Percentiles rank a stretch among this genome's conserved stretches.
Evolutionary conservation across 2,888 invertebrate genomes (phyloP).

Genomic region (Phalangium opilio): DNA sequence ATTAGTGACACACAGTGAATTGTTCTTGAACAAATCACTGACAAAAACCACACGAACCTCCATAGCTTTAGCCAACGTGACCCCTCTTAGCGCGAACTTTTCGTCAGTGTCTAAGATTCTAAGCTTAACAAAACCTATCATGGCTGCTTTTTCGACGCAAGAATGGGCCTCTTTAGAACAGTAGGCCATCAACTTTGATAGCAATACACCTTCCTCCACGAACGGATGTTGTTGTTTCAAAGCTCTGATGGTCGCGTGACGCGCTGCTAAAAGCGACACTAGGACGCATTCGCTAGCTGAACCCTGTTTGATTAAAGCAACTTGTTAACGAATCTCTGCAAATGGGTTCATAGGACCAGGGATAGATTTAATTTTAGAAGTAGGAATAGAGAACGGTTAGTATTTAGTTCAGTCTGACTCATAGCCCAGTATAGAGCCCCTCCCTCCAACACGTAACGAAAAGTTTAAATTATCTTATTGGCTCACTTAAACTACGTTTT

Average conservation of each 20-base stretch:
- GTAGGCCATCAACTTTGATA: conserved; percentile 78
- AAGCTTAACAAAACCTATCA: conserved; percentile 82
- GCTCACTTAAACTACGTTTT: too few species aligned
- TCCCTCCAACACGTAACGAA: too few species aligned
- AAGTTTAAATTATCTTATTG: too few species aligned
- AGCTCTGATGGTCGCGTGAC: conserved; percentile 52
- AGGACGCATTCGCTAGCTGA: conserved; percentile 91
- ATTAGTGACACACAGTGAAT: too few species aligned
- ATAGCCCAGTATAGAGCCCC: too few species aligned
- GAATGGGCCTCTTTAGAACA: conserved; percentile 54
- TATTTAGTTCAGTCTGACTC: too few species aligned
- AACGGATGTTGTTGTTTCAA: conserved; percentile 67
- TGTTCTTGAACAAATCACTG: too few species aligned
- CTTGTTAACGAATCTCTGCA: too few species aligned
- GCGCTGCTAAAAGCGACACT: conserved; percentile 36
- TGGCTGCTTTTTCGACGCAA: conserved; percentile 81
- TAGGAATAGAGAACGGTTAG: too few species aligned
- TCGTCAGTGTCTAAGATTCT: conserved; percentile 77
- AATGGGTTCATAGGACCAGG: too few species aligned
- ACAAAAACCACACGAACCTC: conserved; percentile 10
- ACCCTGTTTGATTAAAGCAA: conserved; percentile 44
- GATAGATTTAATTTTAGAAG: too few species aligned
- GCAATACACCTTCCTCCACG: conserved; percentile 72
- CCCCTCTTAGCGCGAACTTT: conserved; percentile 60
- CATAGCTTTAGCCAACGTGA: conserved; percentile 54